Evolutionary conservation across 1,140 invertebrate species (phyloP), one percentile per base, ranked within the genome.

Genomic region (Bombus fervidus): DNA sequence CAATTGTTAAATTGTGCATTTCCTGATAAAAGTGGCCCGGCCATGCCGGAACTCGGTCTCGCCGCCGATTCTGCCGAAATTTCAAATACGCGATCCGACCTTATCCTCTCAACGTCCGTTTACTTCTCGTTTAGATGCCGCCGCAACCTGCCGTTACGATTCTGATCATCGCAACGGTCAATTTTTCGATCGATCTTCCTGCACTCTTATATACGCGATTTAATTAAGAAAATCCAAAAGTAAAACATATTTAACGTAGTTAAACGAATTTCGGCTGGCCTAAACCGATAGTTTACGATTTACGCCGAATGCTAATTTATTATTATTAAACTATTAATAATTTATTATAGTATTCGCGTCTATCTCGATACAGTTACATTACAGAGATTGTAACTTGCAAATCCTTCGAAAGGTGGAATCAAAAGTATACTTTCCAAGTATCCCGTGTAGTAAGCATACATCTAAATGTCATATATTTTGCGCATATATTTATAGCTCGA

Each of bases 1-100:
- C 91, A 94, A 94, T 93, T 94, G 92, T 92, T 93, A 93, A 94
- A 93, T 93, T 93, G 90, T 93, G 92, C 91, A 93, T 93, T 93
- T 93, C 93, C 93, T 93, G 75, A 92, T 91, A 90, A 93, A 91
- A 92, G 74, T 90, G 85, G 75, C 64, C 41, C 85, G 74, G 81
- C 37, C 76, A 81, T 59, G 68, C 43, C 81, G 84, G 87, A 86
- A 89, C 72, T 62, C n/a, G 8, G 85, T 89, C 87, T 79, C 82
- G 75, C 8, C 53, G 85, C 74, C 85, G 81, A 84, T 89, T 90
- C 75, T 76, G 82, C 86, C 88, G 79, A 89, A 90, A 89, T 89
- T 82, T 87, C 59, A 57, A 86, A 84, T 84, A 71, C 0, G 8
- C 10, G 34, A 62, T 25, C 28, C 34, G 31, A 25, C 10, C 28